phyloP scores from a whole-genome alignment of 1,140 invertebrate species.

The Drosophila mojavensis region DNA sequence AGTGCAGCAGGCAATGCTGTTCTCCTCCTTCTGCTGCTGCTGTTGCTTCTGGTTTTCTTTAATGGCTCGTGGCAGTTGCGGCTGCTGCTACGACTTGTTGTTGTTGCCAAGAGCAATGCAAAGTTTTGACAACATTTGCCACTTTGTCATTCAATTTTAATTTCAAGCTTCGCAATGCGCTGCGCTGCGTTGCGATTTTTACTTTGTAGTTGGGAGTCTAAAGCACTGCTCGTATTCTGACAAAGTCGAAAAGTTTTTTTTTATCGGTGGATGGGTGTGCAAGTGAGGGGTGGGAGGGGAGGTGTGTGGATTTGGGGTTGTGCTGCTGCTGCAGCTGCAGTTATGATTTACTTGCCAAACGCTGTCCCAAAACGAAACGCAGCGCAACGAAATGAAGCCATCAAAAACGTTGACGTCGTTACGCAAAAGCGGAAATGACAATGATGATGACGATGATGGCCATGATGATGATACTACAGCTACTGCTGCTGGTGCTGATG shows the following conservation, averaged over 20 bases:
- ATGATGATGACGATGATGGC: slow-evolving; percentile 56
- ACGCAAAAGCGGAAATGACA: slow-evolving; percentile 80
- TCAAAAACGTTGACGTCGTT: slow-evolving; percentile 80
- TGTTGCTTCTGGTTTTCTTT: slow-evolving; percentile 20
- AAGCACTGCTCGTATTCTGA: slow-evolving; percentile 67
- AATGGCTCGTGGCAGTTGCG: slow-evolving; percentile 29
- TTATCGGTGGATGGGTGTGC: background rate
- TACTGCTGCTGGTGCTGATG: background rate
- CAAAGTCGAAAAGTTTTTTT: slow-evolving; percentile 79
- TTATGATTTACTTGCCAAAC: slow-evolving; percentile 73
- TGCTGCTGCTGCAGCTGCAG: slow-evolving; percentile 12
- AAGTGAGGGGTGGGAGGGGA: background rate
- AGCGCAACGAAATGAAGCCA: slow-evolving; percentile 73
- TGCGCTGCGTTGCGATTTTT: slow-evolving; percentile 35
- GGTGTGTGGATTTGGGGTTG: background rate
- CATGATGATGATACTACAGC: slow-evolving; percentile 1
- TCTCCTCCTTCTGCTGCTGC: background rate
- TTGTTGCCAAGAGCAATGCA: slow-evolving; percentile 41
- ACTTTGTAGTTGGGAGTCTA: slow-evolving; percentile 57
- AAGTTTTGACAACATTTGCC: slow-evolving; percentile 79
- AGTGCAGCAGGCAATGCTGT: slow-evolving; percentile 40
- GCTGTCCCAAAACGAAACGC: slow-evolving; percentile 38
- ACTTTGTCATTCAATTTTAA: slow-evolving; percentile 81
- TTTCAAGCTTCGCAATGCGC: slow-evolving; percentile 48
- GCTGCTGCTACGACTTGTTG: background rate